These are phyloP conservation scores for Nymphalis polychloros DNA, from an alignment of 2,888 invertebrate species.

Conservation along the genomic window DNA sequence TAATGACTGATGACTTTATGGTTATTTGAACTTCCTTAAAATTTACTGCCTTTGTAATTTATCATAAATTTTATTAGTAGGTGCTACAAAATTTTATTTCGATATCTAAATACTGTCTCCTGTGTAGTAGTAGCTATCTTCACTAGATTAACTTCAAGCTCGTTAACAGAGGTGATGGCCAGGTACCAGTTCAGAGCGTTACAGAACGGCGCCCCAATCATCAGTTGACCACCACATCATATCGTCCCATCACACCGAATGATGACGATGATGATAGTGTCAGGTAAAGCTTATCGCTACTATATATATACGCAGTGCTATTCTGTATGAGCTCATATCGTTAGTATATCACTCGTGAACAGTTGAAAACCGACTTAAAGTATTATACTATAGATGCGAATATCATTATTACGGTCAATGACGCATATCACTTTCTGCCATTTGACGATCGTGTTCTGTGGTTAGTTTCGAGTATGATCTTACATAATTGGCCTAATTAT, in stretches of 20 bases:
- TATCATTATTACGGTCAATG: too few species aligned
- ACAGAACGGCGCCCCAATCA: conserved; percentile 40
- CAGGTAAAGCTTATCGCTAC: conserved; percentile 37
- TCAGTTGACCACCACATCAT: conserved; percentile 43
- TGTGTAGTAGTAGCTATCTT: conserved; percentile 29
- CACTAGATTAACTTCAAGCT: conserved; percentile 31
- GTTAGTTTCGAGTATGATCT: too few species aligned
- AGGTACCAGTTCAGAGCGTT: conserved; percentile 43
- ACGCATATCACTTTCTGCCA: too few species aligned
- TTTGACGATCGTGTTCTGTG: too few species aligned
- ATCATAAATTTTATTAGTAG: too few species aligned
- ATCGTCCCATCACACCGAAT: conserved; percentile 38
- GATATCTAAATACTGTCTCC: background rate
- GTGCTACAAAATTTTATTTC: background rate
- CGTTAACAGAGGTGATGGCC: conserved; percentile 51
- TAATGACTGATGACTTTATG: background rate
- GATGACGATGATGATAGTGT: conserved; percentile 44
- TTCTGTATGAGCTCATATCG: too few species aligned
- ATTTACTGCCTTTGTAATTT: too few species aligned
- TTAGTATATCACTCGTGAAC: too few species aligned
- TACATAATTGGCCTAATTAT: too few species aligned
- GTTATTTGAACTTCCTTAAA: background rate
- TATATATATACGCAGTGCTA: too few species aligned
- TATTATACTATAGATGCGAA: too few species aligned
- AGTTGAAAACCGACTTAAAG: too few species aligned